Evolutionary conservation across 1,140 invertebrate species (phyloP).

Genomic region (Oryctes rhinoceros): DNA sequence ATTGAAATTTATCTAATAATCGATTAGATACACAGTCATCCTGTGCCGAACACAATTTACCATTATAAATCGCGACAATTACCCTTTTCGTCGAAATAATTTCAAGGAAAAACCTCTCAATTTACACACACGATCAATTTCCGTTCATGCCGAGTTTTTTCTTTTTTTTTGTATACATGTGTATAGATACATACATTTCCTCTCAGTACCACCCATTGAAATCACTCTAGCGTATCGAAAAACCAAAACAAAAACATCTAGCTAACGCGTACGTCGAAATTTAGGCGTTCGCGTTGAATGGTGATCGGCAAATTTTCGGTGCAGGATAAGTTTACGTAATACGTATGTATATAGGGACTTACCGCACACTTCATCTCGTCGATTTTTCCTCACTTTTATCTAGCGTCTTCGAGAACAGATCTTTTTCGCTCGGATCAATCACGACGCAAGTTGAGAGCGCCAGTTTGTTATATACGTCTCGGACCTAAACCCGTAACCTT

Average conservation of each 20-base stretch:
- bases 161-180: background rate
- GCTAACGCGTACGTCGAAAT: background rate
- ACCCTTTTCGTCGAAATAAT: slow-evolving; percentile 1
- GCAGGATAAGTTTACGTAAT: background rate
- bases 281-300: background rate
- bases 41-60: too few relatives aligned
- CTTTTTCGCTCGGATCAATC: slow-evolving; percentile 8
- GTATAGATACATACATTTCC: background rate
- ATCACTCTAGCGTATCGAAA: slow-evolving; percentile 7
- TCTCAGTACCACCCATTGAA: background rate
- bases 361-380: slow-evolving; percentile 7
- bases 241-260: background rate
- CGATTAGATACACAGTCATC: too few relatives aligned
- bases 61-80: background rate
- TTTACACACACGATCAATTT: background rate
- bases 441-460: background rate
- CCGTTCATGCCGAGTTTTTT: background rate
- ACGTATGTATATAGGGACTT: background rate
- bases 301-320: background rate
- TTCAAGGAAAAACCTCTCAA: slow-evolving; percentile 26
- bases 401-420: background rate
- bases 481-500: slow-evolving; percentile 19
- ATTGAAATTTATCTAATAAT: too few relatives aligned
- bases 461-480: slow-evolving; percentile 17
- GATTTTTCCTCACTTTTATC: background rate